Percentiles rank a stretch among this genome's conserved stretches.
Conservation (phyloP, 2,888 invertebrate species). For the Rotaria sp. region DNA sequence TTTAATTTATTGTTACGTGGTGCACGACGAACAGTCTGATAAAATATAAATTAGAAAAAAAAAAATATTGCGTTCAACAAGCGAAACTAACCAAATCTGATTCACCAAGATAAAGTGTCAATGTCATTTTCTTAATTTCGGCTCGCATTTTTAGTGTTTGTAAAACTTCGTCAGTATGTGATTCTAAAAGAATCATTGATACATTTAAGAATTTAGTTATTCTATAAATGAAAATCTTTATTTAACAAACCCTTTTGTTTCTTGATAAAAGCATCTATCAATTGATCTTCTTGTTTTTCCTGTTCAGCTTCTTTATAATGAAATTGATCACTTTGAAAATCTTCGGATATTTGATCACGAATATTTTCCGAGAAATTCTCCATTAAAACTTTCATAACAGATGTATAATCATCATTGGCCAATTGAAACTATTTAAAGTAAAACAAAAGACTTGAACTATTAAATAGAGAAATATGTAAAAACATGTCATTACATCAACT, state of each 20-base stretch:
- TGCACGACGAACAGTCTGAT: not conserved
- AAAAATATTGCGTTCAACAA: too few species aligned
- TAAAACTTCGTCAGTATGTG: not conserved
- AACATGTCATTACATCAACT: not conserved
- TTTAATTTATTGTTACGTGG: not conserved
- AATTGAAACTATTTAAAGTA: not conserved
- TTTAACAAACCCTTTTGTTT: not conserved
- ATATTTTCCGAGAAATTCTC: constrained; percentile 25
- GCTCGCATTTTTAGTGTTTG: constrained; percentile 11
- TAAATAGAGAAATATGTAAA: not conserved
- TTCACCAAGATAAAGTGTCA: constrained; percentile 15
- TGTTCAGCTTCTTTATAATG: not conserved
- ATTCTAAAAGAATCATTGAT: not conserved
- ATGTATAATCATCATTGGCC: constrained; percentile 12
- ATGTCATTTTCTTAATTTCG: not conserved
- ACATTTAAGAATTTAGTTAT: not conserved
- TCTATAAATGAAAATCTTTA: not conserved
- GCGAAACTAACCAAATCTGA: not conserved
- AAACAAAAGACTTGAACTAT: not conserved
- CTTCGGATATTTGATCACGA: not conserved
- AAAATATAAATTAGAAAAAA: too few species aligned
- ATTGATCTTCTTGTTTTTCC: not conserved
- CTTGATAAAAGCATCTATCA: not conserved
- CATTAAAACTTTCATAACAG: constrained; percentile 13
- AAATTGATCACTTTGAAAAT: not conserved